phyloP scores from a whole-genome alignment of 1,140 invertebrate genomes.

The Doryteuthis pealeii region DNA sequence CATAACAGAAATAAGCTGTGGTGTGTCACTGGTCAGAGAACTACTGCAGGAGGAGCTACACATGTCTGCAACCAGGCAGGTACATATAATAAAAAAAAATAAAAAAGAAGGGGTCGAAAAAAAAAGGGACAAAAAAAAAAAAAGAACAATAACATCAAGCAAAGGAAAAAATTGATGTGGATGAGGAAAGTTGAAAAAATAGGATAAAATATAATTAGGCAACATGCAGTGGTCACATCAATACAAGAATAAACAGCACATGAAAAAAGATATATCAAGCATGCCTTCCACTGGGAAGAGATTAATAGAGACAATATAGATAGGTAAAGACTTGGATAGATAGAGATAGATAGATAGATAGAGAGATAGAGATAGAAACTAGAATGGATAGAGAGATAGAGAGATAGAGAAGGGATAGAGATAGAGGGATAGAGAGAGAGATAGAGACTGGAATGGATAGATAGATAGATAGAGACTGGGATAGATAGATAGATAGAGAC shows the following conservation, averaged over 20 bases:
- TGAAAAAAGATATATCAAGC: too few species aligned
- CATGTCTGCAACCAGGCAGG: constrained; percentile 1
- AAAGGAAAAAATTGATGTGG: background rate
- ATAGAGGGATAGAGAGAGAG: constrained; percentile 9
- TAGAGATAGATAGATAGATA: background rate
- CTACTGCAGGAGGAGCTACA: constrained; percentile 2
- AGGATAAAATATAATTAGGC: too few species aligned
- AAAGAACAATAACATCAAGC: constrained; percentile 1
- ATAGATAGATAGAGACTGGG: background rate
- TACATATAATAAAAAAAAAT: background rate
- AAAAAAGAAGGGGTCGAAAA: background rate
- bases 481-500: background rate
- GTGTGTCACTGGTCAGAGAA: constrained; percentile 8
- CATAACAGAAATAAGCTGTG: constrained; percentile 3
- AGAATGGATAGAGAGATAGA: background rate
- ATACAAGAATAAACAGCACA: too few species aligned
- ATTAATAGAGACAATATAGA: background rate
- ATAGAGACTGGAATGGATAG: background rate
- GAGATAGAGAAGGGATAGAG: background rate
- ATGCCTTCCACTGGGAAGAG: background rate
- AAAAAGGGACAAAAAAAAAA: background rate
- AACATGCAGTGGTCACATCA: too few species aligned
- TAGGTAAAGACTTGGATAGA: background rate
- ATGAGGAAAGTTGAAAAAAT: too few species aligned
- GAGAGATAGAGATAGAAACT: background rate